phyloP scores from a whole-genome alignment of 2,888 invertebrate genomes.

The Crepidodera aurea region DNA sequence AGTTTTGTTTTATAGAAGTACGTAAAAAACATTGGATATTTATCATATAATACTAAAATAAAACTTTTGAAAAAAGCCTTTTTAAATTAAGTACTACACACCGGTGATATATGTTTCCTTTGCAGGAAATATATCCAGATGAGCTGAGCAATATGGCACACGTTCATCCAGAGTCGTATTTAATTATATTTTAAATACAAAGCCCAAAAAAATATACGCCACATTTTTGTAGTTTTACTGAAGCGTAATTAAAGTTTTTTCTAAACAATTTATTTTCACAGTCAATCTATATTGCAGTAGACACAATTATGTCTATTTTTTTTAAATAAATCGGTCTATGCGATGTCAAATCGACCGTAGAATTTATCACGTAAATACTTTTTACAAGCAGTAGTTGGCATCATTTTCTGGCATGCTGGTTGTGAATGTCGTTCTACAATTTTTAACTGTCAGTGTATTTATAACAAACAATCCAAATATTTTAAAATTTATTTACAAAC shows the following conservation, averaged over 20 bases:
- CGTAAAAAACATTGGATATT: background rate
- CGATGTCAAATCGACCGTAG: slow-evolving; percentile 3
- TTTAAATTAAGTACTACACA: background rate
- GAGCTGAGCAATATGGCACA: background rate
- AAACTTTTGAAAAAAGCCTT: background rate
- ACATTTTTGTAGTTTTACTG: no score
- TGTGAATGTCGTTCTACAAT: background rate
- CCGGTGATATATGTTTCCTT: background rate
- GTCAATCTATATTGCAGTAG: background rate
- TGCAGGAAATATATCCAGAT: background rate
- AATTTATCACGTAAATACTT: slow-evolving; percentile 6
- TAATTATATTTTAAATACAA: slow-evolving; percentile 1
- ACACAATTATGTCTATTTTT: background rate
- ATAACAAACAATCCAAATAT: slow-evolving; percentile 6
- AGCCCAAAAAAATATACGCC: no score
- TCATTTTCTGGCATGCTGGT: slow-evolving; percentile 18
- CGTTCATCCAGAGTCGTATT: slow-evolving; percentile 1
- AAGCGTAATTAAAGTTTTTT: background rate
- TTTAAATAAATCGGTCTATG: slow-evolving; percentile 1
- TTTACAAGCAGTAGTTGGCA: slow-evolving; percentile 14
- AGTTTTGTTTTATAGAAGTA: no score
- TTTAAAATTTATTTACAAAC: slow-evolving; percentile 4
- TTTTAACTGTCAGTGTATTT: slow-evolving; percentile 12
- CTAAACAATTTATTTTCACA: slow-evolving; percentile 1
- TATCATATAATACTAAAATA: background rate